Base-by-base conservation (phyloP, 2,888 invertebrate species). In the Gisinianus flammeolus region DNA sequence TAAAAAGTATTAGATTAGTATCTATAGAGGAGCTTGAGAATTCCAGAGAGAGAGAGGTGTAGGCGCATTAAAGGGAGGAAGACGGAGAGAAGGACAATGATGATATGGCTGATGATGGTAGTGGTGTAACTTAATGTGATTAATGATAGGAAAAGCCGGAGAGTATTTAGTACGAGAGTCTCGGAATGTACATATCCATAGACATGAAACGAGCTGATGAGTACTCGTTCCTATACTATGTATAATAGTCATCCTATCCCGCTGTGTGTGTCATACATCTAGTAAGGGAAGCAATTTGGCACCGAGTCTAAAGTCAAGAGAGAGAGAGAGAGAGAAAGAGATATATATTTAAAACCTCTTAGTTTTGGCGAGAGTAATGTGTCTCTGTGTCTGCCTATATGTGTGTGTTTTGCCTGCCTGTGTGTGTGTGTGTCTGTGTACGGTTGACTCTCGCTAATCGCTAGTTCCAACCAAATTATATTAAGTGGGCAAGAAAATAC, bases 301-400 rank as follows among this genome's bases (percentile, higher is more conserved):
- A 78, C 22, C 64, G 70, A 71, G 62, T 56, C 28, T n/a, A 31
- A 31, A 31, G 19, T 54, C 26, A 73, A 66, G 52, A 66, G 56
- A 66, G 19, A 3, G 28, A 62, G 62, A 62, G 62, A 26, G 62
- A 22, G 24, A 22, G 24, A 19, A 3, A 62, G 56, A 44, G 31
- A 73, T 52, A 69, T 56, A 78, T 78, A 78, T 78, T 73, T 74
- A 78, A 77, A 78, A 73, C 78, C 78, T 78, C 78, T 77, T 77
- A 71, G 35, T 73, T 73, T 77, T 66, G 33, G 70, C 56, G 8
- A 31, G 19, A 33, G 24, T 64, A 64, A 28, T 64, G 64, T 26
- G 54, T 16, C 52, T 70, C 4, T 54, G 26, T 70, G 54, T 44
- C 52, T 28, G 26, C 30, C 52, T 28, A 44, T 6, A 24, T 67